These are phyloP conservation scores for Lasioglossum vierecki DNA, from an alignment of 2,888 invertebrate genomes.

Conservation along the genomic window DNA sequence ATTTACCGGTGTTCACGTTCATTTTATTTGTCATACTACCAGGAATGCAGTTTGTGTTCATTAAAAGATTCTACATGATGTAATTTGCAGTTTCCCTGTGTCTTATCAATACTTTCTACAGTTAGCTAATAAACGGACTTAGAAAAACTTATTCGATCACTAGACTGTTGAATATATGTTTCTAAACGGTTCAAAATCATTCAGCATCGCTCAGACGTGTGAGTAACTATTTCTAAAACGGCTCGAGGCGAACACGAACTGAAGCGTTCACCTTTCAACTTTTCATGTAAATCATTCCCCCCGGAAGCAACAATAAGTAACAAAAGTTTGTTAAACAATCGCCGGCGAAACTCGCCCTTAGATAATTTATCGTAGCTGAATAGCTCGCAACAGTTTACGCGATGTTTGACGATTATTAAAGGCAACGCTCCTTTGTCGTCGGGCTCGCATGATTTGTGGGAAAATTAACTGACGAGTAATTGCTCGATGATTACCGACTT, in stretches of 20 bases:
- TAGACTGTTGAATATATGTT: background rate
- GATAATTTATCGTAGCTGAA: conserved; percentile 8
- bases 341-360: background rate
- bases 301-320: conserved; percentile 3
- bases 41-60: background rate
- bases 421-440: conserved; percentile 26
- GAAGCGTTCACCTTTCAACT: background rate
- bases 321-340: background rate
- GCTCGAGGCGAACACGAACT: background rate
- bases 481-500: conserved; percentile 47
- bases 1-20: too few relatives aligned
- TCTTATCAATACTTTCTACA: background rate
- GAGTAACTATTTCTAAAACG: background rate
- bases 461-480: conserved; percentile 52
- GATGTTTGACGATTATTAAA: conserved; percentile 25
- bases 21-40: background rate
- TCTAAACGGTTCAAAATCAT: background rate
- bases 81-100: background rate
- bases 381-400: conserved; percentile 1
- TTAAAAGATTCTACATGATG: background rate
- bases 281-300: conserved; percentile 6
- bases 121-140: background rate
- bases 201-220: background rate
- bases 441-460: conserved; percentile 40
- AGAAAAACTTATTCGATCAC: background rate